phyloP scores from a whole-genome alignment of 2,113 vertebrate genomes.

The Solea solea region DNA sequence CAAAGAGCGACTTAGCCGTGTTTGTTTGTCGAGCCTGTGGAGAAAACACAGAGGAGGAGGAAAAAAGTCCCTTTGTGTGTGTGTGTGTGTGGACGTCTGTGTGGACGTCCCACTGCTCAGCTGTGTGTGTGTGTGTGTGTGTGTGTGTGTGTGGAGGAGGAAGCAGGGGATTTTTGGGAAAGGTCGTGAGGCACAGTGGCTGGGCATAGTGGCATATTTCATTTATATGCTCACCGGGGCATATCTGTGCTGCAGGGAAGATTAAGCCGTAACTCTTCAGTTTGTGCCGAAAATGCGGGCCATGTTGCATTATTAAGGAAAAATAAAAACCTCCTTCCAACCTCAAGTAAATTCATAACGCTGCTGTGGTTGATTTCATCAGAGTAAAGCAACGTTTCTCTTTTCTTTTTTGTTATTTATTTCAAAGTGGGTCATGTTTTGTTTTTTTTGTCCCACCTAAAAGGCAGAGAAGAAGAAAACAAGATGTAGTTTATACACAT shows the following conservation, averaged over 20 bases:
- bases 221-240: slow-evolving; percentile 68
- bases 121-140: slow-evolving; percentile 26
- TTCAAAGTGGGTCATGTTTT: neutral
- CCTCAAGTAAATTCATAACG: slow-evolving; percentile 34
- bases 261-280: slow-evolving; percentile 56
- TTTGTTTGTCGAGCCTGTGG: slow-evolving; percentile 39
- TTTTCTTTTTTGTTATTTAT: slow-evolving; percentile 1
- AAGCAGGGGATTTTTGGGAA: slow-evolving; percentile 58
- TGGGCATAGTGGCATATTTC: slow-evolving; percentile 72
- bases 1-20: slow-evolving; percentile 45
- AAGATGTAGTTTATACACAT: neutral
- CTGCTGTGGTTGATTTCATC: slow-evolving; percentile 14
- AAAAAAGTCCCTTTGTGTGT: slow-evolving; percentile 21
- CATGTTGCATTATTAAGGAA: slow-evolving; percentile 43
- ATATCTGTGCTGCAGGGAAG: slow-evolving; percentile 60
- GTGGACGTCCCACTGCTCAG: slow-evolving; percentile 36
- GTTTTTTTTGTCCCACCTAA: neutral
- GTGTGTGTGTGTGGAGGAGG: slow-evolving; percentile 29
- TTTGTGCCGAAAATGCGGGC: slow-evolving; percentile 39
- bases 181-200: slow-evolving; percentile 57
- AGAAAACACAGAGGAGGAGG: slow-evolving; percentile 16
- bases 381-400: neutral
- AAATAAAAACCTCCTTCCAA: slow-evolving; percentile 22
- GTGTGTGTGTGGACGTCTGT: slow-evolving; percentile 49
- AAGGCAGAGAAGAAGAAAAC: neutral